These are phyloP conservation scores for Geococcyx californianus DNA, from an alignment of 2,113 vertebrate species.

Conservation along the genomic window DNA sequence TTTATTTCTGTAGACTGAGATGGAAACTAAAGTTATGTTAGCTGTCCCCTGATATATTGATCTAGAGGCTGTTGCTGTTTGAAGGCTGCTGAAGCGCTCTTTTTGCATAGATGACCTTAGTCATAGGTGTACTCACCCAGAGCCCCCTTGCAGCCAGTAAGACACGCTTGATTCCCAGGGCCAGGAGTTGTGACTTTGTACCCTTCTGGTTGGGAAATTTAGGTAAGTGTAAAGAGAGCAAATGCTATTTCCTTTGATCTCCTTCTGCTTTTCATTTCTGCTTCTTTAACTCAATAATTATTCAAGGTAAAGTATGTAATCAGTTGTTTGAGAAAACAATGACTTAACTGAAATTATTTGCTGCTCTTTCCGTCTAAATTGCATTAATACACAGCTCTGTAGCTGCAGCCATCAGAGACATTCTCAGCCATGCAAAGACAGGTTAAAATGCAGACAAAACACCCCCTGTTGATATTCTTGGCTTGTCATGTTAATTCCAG, in stretches of 20 bases:
- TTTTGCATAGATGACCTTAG: conserved; percentile 19
- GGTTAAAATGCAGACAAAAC: not conserved
- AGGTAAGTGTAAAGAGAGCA: not conserved
- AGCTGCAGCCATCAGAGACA: not conserved
- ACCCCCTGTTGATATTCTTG: not conserved
- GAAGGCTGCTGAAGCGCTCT: conserved; percentile 30
- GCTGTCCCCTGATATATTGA: conserved; percentile 29
- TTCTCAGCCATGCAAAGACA: not conserved
- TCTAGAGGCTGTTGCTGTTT: not conserved
- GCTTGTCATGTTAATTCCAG: not conserved
- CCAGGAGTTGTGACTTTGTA: not conserved
- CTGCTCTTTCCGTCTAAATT: not conserved
- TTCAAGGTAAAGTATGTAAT: not conserved
- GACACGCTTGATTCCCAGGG: not conserved
- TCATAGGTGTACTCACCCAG: not conserved
- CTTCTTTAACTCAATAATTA: not conserved
- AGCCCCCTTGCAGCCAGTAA: not conserved
- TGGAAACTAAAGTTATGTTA: conserved; percentile 36
- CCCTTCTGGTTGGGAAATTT: not conserved
- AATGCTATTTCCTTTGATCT: not conserved
- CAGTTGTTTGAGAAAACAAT: not conserved
- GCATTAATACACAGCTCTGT: not conserved
- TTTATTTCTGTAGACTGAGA: conserved; percentile 12
- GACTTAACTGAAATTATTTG: not conserved
- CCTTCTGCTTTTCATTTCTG: not conserved